Percentiles rank a stretch among this genome's conserved stretches.
Evolutionary conservation across 2,888 invertebrate species (phyloP).

Genomic region (Augiades crinisus): DNA sequence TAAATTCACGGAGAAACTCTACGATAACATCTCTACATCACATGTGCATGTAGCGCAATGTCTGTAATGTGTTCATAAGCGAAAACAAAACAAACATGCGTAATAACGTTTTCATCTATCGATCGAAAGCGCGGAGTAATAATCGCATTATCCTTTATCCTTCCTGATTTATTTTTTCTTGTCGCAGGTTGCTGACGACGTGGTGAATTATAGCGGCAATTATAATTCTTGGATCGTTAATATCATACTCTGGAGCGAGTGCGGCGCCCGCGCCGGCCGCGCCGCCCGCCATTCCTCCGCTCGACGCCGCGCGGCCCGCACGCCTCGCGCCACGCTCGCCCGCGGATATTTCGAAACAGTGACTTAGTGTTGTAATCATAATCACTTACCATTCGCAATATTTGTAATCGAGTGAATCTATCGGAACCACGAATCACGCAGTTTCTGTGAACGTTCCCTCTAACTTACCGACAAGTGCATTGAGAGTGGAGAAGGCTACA

Average conservation of each 20-base stretch:
- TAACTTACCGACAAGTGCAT: slow-evolving; percentile 61
- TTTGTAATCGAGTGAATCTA: slow-evolving; percentile 41
- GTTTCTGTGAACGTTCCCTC: slow-evolving; percentile 50
- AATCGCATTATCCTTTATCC: slow-evolving; percentile 6
- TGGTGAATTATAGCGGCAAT: slow-evolving; percentile 32
- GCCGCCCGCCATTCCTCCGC: slow-evolving; percentile 54
- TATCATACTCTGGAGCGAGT: slow-evolving; percentile 59
- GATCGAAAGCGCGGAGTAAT: background rate
- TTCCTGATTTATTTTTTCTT: slow-evolving; percentile 29
- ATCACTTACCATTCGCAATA: slow-evolving; percentile 38
- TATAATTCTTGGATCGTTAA: slow-evolving; percentile 43
- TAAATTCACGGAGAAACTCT: background rate
- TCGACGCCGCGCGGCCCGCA: slow-evolving; percentile 46
- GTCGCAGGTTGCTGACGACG: slow-evolving; percentile 37
- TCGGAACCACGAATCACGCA: slow-evolving; percentile 39
- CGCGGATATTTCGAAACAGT: slow-evolving; percentile 36
- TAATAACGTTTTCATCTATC: background rate
- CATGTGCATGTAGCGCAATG: background rate
- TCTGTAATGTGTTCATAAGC: background rate
- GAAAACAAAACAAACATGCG: background rate
- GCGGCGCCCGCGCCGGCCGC: slow-evolving; percentile 44
- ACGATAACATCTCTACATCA: background rate
- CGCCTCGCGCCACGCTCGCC: slow-evolving; percentile 41
- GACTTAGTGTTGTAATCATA: slow-evolving; percentile 47
- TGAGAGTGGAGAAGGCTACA: slow-evolving; percentile 71